Base-by-base conservation (phyloP, 2,888 invertebrate species). In the Formica aserva region DNA sequence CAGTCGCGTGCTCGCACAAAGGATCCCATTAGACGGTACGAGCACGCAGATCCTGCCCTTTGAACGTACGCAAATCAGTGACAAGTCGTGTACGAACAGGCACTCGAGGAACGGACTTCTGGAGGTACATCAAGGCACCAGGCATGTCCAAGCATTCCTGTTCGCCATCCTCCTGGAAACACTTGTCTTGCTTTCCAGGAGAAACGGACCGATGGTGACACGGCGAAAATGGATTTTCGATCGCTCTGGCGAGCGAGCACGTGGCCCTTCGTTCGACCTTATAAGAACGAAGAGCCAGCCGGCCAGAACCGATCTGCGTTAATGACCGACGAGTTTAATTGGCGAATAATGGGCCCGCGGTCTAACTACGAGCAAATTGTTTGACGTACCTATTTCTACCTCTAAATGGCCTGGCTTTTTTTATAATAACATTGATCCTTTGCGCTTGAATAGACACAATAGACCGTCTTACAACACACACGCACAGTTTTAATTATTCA, bases 21-120 rank as follows among this genome's bases (percentile, higher is more conserved):
- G 90, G 90, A 91, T 86, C 90, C 90, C 87, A 90, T 90, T 90
- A 90, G 86, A 75, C 84, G 85, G 80, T 72, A 84, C 71, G 83
- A 66, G 87, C 74, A 88, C 91, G 89, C 89, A 85, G 88, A 86
- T 86, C 66, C 89, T 84, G 84, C 78, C 88, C 91, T 90, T 91
- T 91, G 91, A 91, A 83, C 87, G 84, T 84, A 85, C 88, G 85
- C 87, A 90, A 91, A 87, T 91, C 87, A 86, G 82, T 86, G 91
- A 85, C 91, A 89, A 89, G 91, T 85, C 85, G 71, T 66, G 65
- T 87, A 84, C 69, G 82, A 81, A 63, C 82, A 75, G 76, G 74
- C 63, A 82, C 84, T 76, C 82, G 86, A 82, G 66, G 18, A 66
- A 86, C 65, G 87, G 88, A 89, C 87, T 84, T 76, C 88, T 85